Percentiles rank a stretch among this genome's conserved stretches.
Conservation (phyloP, 2,888 invertebrate genomes). For the Hydrotaea diabolus region DNA sequence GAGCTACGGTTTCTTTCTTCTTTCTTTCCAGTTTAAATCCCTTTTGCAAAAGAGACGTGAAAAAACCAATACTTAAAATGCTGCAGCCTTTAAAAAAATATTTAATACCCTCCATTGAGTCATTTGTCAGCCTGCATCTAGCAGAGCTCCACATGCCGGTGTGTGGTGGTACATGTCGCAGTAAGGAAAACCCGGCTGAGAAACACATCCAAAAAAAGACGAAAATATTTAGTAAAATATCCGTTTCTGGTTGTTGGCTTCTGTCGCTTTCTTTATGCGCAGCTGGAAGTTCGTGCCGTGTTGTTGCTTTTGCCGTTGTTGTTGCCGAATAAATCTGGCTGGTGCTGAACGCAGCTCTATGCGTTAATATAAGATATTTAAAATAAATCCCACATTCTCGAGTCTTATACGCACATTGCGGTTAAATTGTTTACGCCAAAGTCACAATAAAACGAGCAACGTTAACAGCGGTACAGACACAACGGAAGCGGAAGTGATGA, state of each 20-base stretch:
- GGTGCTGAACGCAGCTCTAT: neutral
- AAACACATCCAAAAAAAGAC: neutral
- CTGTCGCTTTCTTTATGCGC: slow-evolving; percentile 53
- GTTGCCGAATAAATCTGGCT: slow-evolving; percentile 4
- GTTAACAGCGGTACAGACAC: no score
- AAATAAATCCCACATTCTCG: slow-evolving; percentile 21
- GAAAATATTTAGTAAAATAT: slow-evolving; percentile 33
- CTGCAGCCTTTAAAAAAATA: neutral
- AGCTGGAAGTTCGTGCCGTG: slow-evolving; percentile 34
- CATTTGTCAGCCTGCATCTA: slow-evolving; percentile 57
- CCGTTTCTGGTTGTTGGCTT: slow-evolving; percentile 9
- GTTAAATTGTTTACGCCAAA: neutral
- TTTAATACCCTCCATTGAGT: slow-evolving; percentile 52
- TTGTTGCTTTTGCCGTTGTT: neutral
- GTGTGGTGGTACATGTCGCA: slow-evolving; percentile 54
- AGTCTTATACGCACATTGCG: slow-evolving; percentile 18
- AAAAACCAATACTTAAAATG: neutral
- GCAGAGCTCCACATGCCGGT: slow-evolving; percentile 29
- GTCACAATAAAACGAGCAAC: neutral
- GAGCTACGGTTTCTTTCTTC: neutral
- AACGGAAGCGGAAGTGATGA: slow-evolving; percentile 11
- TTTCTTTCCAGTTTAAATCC: neutral
- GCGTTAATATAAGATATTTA: slow-evolving; percentile 31
- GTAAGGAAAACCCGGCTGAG: slow-evolving; percentile 15
- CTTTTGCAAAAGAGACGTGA: neutral